Conservation (phyloP, 92 coral and sea anemone species). For the Micromussa lordhowensis region DNA sequence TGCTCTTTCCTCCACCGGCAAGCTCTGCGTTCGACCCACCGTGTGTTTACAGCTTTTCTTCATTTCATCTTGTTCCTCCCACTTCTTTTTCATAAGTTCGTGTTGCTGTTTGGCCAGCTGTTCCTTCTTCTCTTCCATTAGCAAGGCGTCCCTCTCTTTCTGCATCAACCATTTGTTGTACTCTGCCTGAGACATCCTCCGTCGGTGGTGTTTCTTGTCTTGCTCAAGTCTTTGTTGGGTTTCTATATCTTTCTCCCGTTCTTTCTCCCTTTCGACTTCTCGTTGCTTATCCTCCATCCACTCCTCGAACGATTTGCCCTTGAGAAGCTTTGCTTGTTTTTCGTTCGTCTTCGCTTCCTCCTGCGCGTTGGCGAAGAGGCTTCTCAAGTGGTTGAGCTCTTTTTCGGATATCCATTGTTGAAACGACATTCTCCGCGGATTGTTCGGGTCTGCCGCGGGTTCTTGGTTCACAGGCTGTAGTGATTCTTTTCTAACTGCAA, state of each 20-base stretch:
- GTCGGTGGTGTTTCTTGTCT: conserved; percentile 64
- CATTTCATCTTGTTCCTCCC: conserved; percentile 87
- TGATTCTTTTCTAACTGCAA: conserved; percentile 78
- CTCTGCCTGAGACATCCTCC: conserved; percentile 84
- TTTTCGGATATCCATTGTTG: conserved; percentile 93
- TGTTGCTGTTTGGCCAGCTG: conserved; percentile 77
- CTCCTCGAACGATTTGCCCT: conserved; percentile 93
- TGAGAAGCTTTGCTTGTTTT: conserved; percentile 55
- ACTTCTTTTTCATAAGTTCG: conserved; percentile 80
- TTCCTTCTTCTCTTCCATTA: conserved; percentile 80
- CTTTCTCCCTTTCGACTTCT: conserved; percentile 75
- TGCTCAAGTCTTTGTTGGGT: conserved; percentile 67
- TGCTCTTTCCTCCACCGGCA: conserved; percentile 35
- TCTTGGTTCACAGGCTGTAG: conserved; percentile 41
- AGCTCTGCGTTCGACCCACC: conserved; percentile 71
- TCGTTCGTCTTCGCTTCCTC: conserved; percentile 77
- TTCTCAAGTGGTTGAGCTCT: conserved; percentile 75
- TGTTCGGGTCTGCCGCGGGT: conserved; percentile 36
- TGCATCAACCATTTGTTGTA: conserved; percentile 95
- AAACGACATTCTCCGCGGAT: conserved; percentile 77
- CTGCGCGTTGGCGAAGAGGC: conserved; percentile 73
- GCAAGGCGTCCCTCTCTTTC: conserved; percentile 81
- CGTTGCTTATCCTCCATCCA: conserved; percentile 90
- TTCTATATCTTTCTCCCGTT: conserved; percentile 71
- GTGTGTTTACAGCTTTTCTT: conserved; percentile 68